Evolutionary conservation across 2,797 vertebrate species (phyloP), one percentile per base, ranked within the genome.

Genomic region (Helarctos malayanus): DNA sequence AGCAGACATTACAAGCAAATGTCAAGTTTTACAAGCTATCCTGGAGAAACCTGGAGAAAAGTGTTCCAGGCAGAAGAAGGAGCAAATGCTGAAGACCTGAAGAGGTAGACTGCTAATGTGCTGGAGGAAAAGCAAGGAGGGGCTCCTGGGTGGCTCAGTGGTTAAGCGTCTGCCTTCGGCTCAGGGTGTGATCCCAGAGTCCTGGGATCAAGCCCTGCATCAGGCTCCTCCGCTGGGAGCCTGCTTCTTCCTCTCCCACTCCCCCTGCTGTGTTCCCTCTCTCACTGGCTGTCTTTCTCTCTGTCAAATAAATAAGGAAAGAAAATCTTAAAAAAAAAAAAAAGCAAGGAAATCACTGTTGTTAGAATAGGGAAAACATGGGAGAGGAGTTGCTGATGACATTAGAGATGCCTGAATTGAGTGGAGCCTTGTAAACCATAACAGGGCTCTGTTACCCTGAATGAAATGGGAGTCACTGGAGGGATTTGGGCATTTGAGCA

Each of bases 1-100:
- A 94, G 47, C 79, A 91, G 76, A 63, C 80, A 54, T 94, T 45
- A 45, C 13, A 73, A 73, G 29, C 35, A 91, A 73, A 73, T 54
- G 14, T n/a, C 79, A 88, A 68, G 18, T 12, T 79, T 47, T 76
- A 45, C 49, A 68, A 78, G 32, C 25, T 69, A 54, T n/a, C 27
- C 29, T 54, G 45, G 49, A 86, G 27, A 27, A 90, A 56, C 27
- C 29, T 54, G 45, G 49, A 86, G 27, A 27, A 90, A 56, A 38
- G 54, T 87, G 81, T 82, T 79, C 80, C 25, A 80, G 71, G 54
- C 56, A 91, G 15, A 57, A 14, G 12, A 69, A 91, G 71, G 32
- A 88, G 15, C 54, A 88, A 57, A 79, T 1, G 21, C 54, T 78
- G 45, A 94, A 83, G 83, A 32, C 57, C 87, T 45, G 27, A 59